A percentile compares a stretch with the other conserved stretches of the same genome.
Evolutionary conservation across 2,113 vertebrate genomes (phyloP).

Genomic region (Chlamydotis undulata): DNA sequence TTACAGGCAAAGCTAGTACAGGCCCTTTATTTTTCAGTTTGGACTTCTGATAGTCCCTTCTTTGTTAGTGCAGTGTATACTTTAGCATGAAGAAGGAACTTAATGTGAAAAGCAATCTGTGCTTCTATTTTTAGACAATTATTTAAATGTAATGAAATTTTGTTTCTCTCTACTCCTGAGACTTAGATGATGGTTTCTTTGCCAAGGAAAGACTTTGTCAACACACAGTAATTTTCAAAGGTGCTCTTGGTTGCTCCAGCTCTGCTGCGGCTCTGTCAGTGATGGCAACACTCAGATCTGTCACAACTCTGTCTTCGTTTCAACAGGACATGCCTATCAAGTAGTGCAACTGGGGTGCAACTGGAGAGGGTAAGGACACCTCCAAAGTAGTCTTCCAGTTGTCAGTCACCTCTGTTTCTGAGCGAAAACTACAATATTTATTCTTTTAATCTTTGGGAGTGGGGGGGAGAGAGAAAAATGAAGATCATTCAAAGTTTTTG

Average conservation of each 20-base stretch:
- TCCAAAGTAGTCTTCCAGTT: not conserved
- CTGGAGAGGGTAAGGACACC: not conserved
- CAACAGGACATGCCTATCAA: not conserved
- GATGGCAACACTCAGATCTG: not conserved
- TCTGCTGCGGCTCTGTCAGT: not conserved
- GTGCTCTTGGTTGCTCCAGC: not conserved
- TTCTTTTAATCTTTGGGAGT: not conserved
- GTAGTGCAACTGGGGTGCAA: not conserved
- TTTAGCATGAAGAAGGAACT: not conserved
- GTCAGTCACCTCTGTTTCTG: not conserved
- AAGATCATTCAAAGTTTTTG: not conserved
- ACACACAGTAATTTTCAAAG: not conserved
- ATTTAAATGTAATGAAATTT: slow-evolving; percentile 57
- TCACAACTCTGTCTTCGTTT: rapidly evolving
- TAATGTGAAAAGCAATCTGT: slow-evolving; percentile 44
- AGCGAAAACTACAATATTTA: not conserved
- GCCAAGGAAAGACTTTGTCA: slow-evolving; percentile 28
- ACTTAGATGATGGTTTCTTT: not conserved
- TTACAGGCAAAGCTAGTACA: not conserved
- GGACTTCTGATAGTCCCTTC: not conserved
- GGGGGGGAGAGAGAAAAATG: not conserved
- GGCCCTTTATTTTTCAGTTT: not conserved
- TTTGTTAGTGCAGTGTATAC: not conserved
- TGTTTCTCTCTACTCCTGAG: slow-evolving; percentile 5
- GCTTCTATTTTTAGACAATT: slow-evolving; percentile 51